These are phyloP conservation scores for Elgaria multicarinata DNA, from an alignment of 2,113 vertebrate genomes.

Conservation along the genomic window DNA sequence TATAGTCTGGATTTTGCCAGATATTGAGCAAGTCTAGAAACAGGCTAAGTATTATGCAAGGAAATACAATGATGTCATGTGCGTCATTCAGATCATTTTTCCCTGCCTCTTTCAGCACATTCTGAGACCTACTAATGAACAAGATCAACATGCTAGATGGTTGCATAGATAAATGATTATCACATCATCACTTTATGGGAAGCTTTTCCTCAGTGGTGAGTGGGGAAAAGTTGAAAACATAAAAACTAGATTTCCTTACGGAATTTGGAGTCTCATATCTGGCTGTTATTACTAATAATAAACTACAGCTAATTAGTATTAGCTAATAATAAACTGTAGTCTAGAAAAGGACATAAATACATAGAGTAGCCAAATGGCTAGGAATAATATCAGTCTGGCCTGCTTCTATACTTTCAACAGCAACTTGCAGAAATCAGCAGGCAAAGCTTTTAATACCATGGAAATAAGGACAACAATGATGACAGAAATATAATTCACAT, in stretches of 20 bases:
- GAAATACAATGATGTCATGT: neutral
- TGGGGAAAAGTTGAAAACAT: neutral
- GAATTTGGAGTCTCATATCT: neutral
- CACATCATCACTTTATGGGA: neutral
- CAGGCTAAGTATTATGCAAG: neutral
- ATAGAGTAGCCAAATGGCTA: neutral
- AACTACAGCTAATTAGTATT: neutral
- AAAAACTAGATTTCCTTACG: neutral
- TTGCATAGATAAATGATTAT: neutral
- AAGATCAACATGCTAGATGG: neutral
- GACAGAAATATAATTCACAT: neutral
- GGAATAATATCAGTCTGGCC: neutral
- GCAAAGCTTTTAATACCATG: neutral
- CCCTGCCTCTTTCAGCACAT: neutral
- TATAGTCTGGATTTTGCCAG: neutral
- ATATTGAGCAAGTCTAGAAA: conserved; percentile 5
- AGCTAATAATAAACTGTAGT: neutral
- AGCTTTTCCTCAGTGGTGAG: neutral
- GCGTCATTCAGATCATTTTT: neutral
- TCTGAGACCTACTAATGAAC: neutral
- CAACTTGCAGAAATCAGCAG: neutral
- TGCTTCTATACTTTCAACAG: neutral
- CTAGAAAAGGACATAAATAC: neutral
- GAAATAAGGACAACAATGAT: neutral
- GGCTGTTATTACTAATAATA: neutral